phyloP scores from a whole-genome alignment of 2,113 vertebrate genomes.

The Merops nubicus region DNA sequence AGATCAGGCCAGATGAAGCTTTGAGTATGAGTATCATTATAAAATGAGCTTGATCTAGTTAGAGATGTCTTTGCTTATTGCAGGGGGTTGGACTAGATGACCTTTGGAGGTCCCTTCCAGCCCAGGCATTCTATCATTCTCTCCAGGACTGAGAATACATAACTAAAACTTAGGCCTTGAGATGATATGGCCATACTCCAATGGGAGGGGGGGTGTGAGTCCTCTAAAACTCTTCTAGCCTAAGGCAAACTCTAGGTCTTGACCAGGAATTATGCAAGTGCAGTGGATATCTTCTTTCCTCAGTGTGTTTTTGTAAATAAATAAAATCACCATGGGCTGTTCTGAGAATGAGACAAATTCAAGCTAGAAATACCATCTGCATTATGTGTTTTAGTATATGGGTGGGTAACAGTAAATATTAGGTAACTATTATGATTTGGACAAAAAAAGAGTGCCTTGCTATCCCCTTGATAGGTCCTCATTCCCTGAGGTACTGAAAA shows the following conservation, averaged over 20 bases:
- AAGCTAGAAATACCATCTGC: background rate
- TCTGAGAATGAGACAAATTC: conserved; percentile 1
- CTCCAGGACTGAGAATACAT: background rate
- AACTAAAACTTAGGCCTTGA: background rate
- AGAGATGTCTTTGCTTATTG: no score
- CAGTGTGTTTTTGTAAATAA: background rate
- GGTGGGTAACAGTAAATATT: conserved; percentile 44
- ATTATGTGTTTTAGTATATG: conserved; percentile 18
- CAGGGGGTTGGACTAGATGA: no score
- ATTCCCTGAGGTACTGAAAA: background rate
- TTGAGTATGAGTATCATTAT: no score
- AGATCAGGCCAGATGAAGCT: no score
- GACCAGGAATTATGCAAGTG: background rate
- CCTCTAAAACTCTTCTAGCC: background rate
- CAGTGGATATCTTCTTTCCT: background rate
- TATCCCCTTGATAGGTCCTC: conserved; percentile 1
- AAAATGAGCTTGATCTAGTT: no score
- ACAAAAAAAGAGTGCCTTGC: background rate
- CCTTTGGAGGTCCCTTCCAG: no score
- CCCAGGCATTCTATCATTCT: no score
- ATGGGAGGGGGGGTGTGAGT: background rate
- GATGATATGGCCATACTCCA: background rate
- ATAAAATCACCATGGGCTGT: background rate
- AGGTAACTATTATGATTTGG: conserved; percentile 32
- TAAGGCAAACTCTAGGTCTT: background rate